A percentile compares a stretch with the other conserved stretches of the same genome.
phyloP scores from a whole-genome alignment of 2,113 vertebrate species.

The Ageneiosus marmoratus region DNA sequence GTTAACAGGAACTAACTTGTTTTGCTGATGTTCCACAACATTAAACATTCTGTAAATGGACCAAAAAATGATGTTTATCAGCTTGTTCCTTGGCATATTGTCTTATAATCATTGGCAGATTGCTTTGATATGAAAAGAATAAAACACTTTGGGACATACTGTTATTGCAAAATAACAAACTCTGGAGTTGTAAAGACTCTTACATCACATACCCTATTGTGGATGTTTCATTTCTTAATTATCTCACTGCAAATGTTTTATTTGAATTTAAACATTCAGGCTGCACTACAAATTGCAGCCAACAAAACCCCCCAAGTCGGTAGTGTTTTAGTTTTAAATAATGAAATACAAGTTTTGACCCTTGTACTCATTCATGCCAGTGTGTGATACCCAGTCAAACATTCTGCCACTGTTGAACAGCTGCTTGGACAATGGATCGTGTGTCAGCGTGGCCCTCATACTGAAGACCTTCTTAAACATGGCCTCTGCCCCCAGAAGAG shows the following conservation, averaged over 20 bases:
- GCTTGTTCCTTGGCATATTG: no score
- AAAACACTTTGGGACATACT: background rate
- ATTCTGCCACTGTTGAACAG: background rate
- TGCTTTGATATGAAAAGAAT: background rate
- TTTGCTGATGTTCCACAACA: background rate
- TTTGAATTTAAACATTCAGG: background rate
- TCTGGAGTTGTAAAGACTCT: background rate
- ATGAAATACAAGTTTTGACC: background rate
- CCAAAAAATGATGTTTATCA: background rate
- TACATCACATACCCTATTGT: background rate
- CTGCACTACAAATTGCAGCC: background rate
- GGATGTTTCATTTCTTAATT: background rate
- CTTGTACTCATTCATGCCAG: background rate
- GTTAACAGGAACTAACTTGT: background rate
- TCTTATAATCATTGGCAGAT: background rate
- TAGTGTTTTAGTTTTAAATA: background rate
- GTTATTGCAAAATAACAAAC: background rate
- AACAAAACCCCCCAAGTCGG: no score
- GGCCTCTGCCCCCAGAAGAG: constrained; percentile 21
- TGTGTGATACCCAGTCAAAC: background rate
- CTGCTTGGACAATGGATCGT: background rate
- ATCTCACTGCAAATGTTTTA: background rate
- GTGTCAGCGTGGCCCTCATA: background rate
- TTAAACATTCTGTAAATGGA: background rate
- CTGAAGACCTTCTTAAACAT: constrained; percentile 1